Evolutionary conservation across 2,113 vertebrate genomes (phyloP), one percentile per base, ranked within the genome.

Genomic region (Psittacara wagleri): DNA sequence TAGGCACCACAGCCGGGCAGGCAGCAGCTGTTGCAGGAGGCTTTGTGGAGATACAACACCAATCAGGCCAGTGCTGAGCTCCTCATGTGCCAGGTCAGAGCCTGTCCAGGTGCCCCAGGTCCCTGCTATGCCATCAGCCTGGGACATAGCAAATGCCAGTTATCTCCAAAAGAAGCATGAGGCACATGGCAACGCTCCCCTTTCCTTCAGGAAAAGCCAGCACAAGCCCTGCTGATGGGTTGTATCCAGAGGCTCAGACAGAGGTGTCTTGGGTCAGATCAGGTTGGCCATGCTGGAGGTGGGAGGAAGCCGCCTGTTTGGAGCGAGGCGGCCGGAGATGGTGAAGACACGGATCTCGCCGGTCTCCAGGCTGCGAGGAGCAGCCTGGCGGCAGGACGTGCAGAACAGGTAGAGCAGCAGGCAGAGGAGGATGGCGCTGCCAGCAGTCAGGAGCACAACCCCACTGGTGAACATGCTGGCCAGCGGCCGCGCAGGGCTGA

Each of bases 231-330:
- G 43, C 75, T 33, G 91, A 39, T 1, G 2, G 43, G 51, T 4
- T 1, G 1, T 43, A 70, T 68, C 80, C 17, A 1, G 10, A 88
- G 39, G 64, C 39, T 91, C 86, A 67, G 0, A 0, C 69, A 72
- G 54, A 17, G 41, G 17, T 17, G 73, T 75, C 37, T 57, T 6
- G 86, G 33, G 2, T 99, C 97, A 99, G 96, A 99, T 98, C 55
- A 99, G 98, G 96, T 98, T 99, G 85, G 99, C 98, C 94, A 99
- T 97, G 95, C 99, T 99, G 90, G 99, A 99, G 28, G 99, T 98
- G 37, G 99, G 99, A 97, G 99, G 98, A 10, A 98, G 97, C 93
- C 91, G 98, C 96, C 90, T 97, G 85, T 95, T 98, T 3, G 97
- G 97, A 28, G 98, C 77, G 16, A 99, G 97, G 80, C 91, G 99